These are phyloP conservation scores for Dreissena rostriformis DNA, from an alignment of 1,140 invertebrate genomes.

Conservation along the genomic window DNA sequence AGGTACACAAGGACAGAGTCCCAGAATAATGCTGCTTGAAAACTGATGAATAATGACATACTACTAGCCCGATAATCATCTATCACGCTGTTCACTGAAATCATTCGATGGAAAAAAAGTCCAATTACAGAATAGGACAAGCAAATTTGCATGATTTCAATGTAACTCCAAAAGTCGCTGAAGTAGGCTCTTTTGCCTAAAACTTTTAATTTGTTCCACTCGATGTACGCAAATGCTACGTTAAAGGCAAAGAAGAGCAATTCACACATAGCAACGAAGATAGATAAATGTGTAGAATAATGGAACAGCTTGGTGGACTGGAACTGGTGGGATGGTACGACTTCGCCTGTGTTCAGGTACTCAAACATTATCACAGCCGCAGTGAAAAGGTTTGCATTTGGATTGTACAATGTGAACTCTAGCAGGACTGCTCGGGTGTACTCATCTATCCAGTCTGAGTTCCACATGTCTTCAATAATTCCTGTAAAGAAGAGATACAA, in stretches of 20 bases:
- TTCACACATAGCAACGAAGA: conserved; percentile 56
- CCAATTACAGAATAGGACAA: conserved; percentile 61
- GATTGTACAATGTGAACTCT: conserved; percentile 83
- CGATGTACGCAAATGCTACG: conserved; percentile 42
- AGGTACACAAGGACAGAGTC: conserved; percentile 60
- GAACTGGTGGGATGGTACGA: conserved; percentile 54
- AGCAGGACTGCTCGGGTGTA: conserved; percentile 81
- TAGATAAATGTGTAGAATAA: conserved; percentile 48
- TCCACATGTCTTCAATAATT: conserved; percentile 63
- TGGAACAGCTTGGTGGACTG: conserved; percentile 57
- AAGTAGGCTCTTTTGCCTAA: conserved; percentile 53
- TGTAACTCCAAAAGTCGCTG: conserved; percentile 58
- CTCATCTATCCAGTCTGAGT: conserved; percentile 81
- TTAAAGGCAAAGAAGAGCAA: conserved; percentile 49
- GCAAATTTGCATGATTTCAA: conserved; percentile 61
- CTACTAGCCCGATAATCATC: conserved; percentile 43
- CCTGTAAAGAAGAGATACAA: conserved; percentile 14
- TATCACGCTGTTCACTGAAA: conserved; percentile 54
- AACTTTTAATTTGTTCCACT: conserved; percentile 53
- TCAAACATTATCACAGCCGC: conserved; percentile 54
- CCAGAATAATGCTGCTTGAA: conserved; percentile 64
- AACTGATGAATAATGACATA: conserved; percentile 59
- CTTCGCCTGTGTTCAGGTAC: conserved; percentile 48
- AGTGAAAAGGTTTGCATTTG: conserved; percentile 66
- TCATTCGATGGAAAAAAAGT: conserved; percentile 62